These are phyloP conservation scores for Sphecodes monilicornis DNA, from an alignment of 2,888 invertebrate genomes.

Conservation along the genomic window DNA sequence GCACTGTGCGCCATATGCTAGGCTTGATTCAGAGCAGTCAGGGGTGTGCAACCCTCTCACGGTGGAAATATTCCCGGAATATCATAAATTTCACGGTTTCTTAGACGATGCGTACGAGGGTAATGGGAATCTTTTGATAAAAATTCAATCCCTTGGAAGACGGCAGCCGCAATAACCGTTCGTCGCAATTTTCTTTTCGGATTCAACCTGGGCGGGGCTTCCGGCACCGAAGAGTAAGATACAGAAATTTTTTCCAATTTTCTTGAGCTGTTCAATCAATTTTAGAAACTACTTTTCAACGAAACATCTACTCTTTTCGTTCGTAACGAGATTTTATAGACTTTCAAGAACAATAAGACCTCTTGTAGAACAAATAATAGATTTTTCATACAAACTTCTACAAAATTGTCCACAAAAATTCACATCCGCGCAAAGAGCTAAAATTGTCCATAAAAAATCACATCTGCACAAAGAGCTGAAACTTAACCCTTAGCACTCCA, in stretches of 20 bases:
- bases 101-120: conserved; percentile 8
- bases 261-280: neutral
- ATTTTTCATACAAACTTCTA: too few species aligned
- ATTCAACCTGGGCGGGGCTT: neutral
- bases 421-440: too few species aligned
- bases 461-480: too few species aligned
- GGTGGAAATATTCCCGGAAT: conserved; percentile 16
- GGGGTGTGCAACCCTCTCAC: neutral
- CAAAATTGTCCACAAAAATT: too few species aligned
- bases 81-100: conserved; percentile 43
- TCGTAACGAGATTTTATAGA: too few species aligned
- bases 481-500: too few species aligned
- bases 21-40: conserved; percentile 5
- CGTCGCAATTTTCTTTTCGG: conserved; percentile 11
- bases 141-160: conserved; percentile 36
- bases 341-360: too few species aligned
- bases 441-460: too few species aligned
- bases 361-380: too few species aligned
- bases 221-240: neutral
- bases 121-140: conserved; percentile 48
- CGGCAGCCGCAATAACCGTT: conserved; percentile 12
- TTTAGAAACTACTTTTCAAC: neutral
- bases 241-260: neutral
- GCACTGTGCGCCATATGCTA: neutral
- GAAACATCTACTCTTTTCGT: too few species aligned